These are phyloP conservation scores for Diadegma fenestrale DNA, from an alignment of 2,888 invertebrate species.

Conservation along the genomic window DNA sequence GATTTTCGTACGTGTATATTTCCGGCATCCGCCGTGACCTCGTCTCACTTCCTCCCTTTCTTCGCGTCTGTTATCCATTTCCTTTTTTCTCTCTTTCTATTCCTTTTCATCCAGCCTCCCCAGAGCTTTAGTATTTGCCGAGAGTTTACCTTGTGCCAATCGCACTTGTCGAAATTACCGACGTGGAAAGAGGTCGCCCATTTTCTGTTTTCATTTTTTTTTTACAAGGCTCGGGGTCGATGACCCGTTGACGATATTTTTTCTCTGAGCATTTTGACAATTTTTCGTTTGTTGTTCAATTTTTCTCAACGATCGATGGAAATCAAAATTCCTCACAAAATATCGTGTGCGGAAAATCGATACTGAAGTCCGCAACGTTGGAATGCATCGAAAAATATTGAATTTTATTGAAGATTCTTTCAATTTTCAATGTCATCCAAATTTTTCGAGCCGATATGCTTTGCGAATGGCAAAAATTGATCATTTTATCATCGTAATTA, in stretches of 20 bases:
- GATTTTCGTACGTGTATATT: conserved; percentile 37
- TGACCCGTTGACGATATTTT: not conserved
- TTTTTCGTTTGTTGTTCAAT: not conserved
- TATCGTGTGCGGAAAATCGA: too few species aligned
- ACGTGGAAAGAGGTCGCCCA: not conserved
- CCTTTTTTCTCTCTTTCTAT: conserved; percentile 12
- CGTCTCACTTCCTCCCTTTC: conserved; percentile 37
- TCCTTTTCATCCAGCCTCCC: not conserved
- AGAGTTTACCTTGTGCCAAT: conserved; percentile 17
- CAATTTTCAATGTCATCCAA: too few species aligned
- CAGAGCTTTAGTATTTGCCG: not conserved
- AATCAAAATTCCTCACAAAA: not conserved
- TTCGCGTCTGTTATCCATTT: conserved; percentile 43
- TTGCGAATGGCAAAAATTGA: too few species aligned
- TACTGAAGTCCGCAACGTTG: too few species aligned
- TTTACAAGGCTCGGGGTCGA: not conserved
- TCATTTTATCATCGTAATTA: too few species aligned
- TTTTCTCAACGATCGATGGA: not conserved
- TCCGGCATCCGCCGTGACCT: conserved; percentile 49
- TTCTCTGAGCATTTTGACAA: not conserved
- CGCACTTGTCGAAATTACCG: conserved; percentile 1
- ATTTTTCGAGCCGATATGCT: too few species aligned
- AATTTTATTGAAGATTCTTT: too few species aligned
- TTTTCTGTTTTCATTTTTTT: not conserved
- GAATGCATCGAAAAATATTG: too few species aligned